Evolutionary conservation across 2,888 invertebrate genomes (phyloP), one percentile per base, ranked within the genome.

Genomic region (Liodrosophila aerea): DNA sequence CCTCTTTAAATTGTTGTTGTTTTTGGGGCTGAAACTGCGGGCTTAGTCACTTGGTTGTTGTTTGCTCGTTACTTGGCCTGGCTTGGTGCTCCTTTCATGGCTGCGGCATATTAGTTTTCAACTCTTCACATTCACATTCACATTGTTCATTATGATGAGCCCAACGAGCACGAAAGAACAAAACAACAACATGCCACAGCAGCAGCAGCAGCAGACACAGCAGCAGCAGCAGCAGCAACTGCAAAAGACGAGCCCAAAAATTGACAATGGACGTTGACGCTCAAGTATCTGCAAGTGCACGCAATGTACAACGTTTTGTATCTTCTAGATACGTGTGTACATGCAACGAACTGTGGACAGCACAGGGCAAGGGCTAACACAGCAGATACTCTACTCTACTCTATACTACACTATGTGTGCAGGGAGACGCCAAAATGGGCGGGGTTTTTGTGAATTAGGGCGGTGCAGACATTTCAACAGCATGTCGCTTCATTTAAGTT

Each of bases 401-500:
- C n/a, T n/a, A n/a, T n/a, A n/a, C n/a, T n/a, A 33, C 16, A 33
- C 2, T 13, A 7, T 22, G 39, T 22, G 13, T 22, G 29, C 34
- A 27, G 12, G 29, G 44, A 18, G 56, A n/a, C n/a, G n/a, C n/a
- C n/a, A n/a, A n/a, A n/a, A n/a, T n/a, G n/a, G 51, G 47, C 34
- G 56, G 49, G 44, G 53, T 52, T 30, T 7, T 27, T 47, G n/a
- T 50, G 54, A 75, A 56, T 63, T 64, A 58, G 59, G 84, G 73
- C 84, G 76, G 61, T 61, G 63, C 82, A 81, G 74, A 77, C 85
- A 78, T 78, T 78, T 78, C 78, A 78, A 78, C 78, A 85, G 72
- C 78, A 85, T 82, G 81, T 83, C 86, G 86, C 86, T 85, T 80
- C 77, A 84, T 81, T 85, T 80, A 85, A 85, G 85, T 81, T 82